These are phyloP conservation scores for Aramus guarauna DNA, from an alignment of 2,113 vertebrate genomes.

Conservation along the genomic window DNA sequence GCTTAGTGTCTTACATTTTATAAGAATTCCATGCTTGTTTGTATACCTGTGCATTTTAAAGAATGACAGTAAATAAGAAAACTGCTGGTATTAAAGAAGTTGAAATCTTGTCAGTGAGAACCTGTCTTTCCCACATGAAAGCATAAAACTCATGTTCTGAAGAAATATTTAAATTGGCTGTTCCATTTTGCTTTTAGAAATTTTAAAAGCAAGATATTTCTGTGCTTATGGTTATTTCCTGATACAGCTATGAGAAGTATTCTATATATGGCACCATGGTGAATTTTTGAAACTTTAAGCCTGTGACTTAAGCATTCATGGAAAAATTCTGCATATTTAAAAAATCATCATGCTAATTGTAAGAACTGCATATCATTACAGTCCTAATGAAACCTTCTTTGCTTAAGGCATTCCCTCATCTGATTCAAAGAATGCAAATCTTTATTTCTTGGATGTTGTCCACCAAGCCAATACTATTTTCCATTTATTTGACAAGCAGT, in stretches of 20 bases:
- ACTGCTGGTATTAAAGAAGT: not conserved
- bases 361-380: not conserved
- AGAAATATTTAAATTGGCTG: not conserved
- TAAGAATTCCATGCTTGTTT: not conserved
- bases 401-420: slow-evolving; percentile 92
- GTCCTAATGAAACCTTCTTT: slow-evolving; percentile 18
- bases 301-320: not conserved
- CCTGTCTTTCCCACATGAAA: not conserved
- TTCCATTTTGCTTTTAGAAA: not conserved
- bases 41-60: not conserved
- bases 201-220: not conserved
- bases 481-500: slow-evolving; percentile 99
- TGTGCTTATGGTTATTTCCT: not conserved
- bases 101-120: not conserved
- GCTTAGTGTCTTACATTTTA: not conserved
- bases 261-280: not conserved
- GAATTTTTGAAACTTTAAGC: slow-evolving; percentile 1
- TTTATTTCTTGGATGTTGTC: slow-evolving; percentile 98
- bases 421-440: slow-evolving; percentile 94
- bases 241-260: not conserved
- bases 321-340: not conserved
- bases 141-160: not conserved
- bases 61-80: not conserved
- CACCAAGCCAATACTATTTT: slow-evolving; percentile 99
- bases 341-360: not conserved